phyloP scores from a whole-genome alignment of 2,797 vertebrate species.

The Tinamus major region DNA sequence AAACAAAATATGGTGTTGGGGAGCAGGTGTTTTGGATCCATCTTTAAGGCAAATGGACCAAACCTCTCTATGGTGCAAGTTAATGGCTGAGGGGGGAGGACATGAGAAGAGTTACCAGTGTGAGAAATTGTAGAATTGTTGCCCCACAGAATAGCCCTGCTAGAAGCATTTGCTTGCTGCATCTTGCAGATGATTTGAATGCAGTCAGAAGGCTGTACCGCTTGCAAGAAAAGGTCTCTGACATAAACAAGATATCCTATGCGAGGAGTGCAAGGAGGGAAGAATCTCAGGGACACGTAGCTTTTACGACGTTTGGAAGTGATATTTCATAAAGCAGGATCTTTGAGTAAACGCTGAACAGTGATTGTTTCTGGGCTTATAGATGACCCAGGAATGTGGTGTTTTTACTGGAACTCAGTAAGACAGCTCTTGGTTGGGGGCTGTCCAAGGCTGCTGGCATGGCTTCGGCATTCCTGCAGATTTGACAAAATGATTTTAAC shows the following conservation, averaged over 20 bases:
- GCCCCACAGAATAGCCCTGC: background rate
- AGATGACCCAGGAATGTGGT: slow-evolving; percentile 84
- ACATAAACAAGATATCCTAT: background rate
- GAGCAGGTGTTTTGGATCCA: background rate
- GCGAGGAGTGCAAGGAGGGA: background rate
- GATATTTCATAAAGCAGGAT: slow-evolving; percentile 38
- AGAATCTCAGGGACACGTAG: slow-evolving; percentile 10
- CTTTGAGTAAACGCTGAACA: slow-evolving; percentile 56
- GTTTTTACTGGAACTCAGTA: slow-evolving; percentile 83
- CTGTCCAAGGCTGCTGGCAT: slow-evolving; percentile 91
- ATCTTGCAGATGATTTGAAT: background rate
- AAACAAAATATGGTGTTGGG: background rate
- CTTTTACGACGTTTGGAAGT: slow-evolving; percentile 16
- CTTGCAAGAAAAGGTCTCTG: background rate
- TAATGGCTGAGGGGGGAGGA: background rate
- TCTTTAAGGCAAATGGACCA: background rate
- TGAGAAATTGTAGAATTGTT: background rate
- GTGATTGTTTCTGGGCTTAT: slow-evolving; percentile 78
- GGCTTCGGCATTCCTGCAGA: slow-evolving; percentile 90
- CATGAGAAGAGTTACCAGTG: background rate
- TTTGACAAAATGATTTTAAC: slow-evolving; percentile 90
- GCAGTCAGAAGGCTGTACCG: background rate
- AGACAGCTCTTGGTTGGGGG: slow-evolving; percentile 86
- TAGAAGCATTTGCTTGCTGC: background rate
- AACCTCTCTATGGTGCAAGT: background rate